These are phyloP conservation scores for Cosmia pyralina DNA, from an alignment of 2,888 invertebrate species.

Conservation along the genomic window DNA sequence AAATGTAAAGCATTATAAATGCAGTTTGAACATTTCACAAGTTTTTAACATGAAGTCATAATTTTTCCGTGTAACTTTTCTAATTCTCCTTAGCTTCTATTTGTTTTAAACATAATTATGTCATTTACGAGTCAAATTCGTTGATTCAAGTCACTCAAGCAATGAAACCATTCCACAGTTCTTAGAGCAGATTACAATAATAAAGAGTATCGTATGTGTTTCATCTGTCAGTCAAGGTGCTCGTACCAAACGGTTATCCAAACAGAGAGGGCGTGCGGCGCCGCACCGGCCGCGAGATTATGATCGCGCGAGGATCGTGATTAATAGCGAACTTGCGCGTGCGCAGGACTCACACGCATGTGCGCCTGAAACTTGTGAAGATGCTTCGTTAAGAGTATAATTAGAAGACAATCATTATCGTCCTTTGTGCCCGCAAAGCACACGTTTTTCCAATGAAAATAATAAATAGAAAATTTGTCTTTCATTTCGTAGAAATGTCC, in stretches of 20 bases:
- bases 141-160: constrained; percentile 29
- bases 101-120: constrained; percentile 4
- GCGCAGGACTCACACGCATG: constrained; percentile 60
- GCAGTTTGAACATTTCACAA: constrained; percentile 4
- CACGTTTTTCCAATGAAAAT: constrained; percentile 2
- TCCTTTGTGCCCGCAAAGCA: constrained; percentile 26
- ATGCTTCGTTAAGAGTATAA: constrained; percentile 44
- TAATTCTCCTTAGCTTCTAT: neutral
- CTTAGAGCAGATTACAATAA: constrained; percentile 40
- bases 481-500: neutral
- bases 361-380: constrained; percentile 50
- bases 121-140: constrained; percentile 21
- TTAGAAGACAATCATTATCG: constrained; percentile 42
- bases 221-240: constrained; percentile 69
- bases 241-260: constrained; percentile 86
- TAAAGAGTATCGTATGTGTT: constrained; percentile 58
- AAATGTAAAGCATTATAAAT: constrained; percentile 18
- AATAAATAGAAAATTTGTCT: neutral
- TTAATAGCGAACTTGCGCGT: constrained; percentile 84
- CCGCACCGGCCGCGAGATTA: constrained; percentile 85
- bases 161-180: constrained; percentile 26
- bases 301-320: constrained; percentile 85
- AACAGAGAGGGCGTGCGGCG: constrained; percentile 85
- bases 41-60: neutral
- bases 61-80: neutral